phyloP scores from a whole-genome alignment of 2,888 invertebrate genomes.

The Apomyelois bistriatella region DNA sequence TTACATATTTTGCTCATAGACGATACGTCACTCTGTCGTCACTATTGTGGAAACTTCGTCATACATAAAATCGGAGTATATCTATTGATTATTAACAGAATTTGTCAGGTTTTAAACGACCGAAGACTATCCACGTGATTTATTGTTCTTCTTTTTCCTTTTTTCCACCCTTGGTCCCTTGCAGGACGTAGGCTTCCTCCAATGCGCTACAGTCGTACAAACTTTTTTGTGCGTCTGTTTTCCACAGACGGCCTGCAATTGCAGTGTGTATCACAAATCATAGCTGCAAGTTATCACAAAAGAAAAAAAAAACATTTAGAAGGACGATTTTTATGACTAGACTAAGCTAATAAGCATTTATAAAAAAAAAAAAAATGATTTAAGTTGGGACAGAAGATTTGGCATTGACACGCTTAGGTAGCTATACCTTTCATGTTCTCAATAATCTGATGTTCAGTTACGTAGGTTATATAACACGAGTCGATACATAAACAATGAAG shows the following conservation, averaged over 20 bases:
- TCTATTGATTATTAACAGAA: neutral
- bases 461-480: neutral
- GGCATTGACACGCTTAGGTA: slow-evolving; percentile 8
- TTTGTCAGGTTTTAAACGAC: neutral
- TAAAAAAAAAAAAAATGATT: neutral
- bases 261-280: too few relatives aligned
- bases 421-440: neutral
- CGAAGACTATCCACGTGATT: too few relatives aligned
- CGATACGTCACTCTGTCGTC: slow-evolving; percentile 26
- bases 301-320: too few relatives aligned
- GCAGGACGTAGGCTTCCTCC: too few relatives aligned
- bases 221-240: too few relatives aligned
- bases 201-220: too few relatives aligned
- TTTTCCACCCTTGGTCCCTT: too few relatives aligned
- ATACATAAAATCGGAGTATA: neutral
- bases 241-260: too few relatives aligned
- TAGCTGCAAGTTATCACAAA: too few relatives aligned
- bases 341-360: neutral
- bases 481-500: neutral
- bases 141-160: too few relatives aligned
- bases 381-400: neutral
- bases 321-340: too few relatives aligned
- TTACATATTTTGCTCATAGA: neutral
- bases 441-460: neutral
- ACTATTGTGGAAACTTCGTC: slow-evolving; percentile 23